These are phyloP conservation scores for Chrysolina oricalcia DNA, from an alignment of 2,888 invertebrate species.

Conservation along the genomic window DNA sequence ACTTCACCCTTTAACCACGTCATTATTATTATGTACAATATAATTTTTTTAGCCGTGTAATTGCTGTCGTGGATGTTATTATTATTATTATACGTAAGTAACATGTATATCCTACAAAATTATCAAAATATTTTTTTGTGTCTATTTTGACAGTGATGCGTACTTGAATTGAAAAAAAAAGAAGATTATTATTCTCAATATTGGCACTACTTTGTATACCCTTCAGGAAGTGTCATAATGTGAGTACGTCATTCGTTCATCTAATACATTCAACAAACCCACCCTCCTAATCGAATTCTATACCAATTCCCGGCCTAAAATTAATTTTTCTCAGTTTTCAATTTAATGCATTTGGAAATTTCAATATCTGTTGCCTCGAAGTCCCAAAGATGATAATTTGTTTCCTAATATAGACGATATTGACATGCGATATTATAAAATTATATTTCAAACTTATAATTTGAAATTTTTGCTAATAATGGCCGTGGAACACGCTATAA, in stretches of 20 bases:
- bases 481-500: slow-evolving; percentile 64
- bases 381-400: slow-evolving; percentile 59
- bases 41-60: too few relatives aligned
- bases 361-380: slow-evolving; percentile 41
- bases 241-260: background rate
- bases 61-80: too few relatives aligned
- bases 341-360: slow-evolving; percentile 41
- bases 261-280: background rate
- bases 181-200: too few relatives aligned
- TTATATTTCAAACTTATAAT: slow-evolving; percentile 68
- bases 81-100: too few relatives aligned
- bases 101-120: too few relatives aligned
- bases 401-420: slow-evolving; percentile 66
- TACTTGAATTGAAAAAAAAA: too few relatives aligned
- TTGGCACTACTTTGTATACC: too few relatives aligned
- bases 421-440: slow-evolving; percentile 69
- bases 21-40: too few relatives aligned
- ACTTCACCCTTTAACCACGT: too few relatives aligned
- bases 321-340: slow-evolving; percentile 29
- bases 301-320: slow-evolving; percentile 13
- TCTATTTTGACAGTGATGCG: too few relatives aligned
- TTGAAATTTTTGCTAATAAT: slow-evolving; percentile 68
- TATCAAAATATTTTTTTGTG: too few relatives aligned
- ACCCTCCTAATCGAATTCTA: slow-evolving; percentile 6
- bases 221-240: background rate